Evolutionary conservation across 2,113 vertebrate species (phyloP), one percentile per base, ranked within the genome.

Genomic region (Scophthalmus maximus): DNA sequence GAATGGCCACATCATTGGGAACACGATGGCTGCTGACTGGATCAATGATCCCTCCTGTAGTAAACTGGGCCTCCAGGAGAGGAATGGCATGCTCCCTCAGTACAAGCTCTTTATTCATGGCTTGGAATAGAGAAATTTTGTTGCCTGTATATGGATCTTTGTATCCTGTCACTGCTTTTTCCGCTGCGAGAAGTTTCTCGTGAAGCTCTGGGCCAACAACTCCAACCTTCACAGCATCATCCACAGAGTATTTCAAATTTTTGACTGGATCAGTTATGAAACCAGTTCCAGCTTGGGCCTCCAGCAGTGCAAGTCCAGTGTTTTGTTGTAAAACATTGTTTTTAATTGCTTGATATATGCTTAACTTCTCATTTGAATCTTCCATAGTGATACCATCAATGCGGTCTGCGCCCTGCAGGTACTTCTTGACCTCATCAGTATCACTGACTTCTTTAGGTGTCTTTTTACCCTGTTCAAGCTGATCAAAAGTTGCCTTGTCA

Each of bases 241-340:
- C 94, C 46, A 98, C 97, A 0, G 95, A 93, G 2, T 96, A 85
- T 47, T 89, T 94, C 75, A 89, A 88, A 56, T 95, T 95, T 30
- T 82, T 94, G 30, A 91, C 72, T 0, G 96, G 96, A 82, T 99
- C 95, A 0, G 95, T 74, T 32, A 98, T 87, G 70, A 95, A 98
- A 5, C 97, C 98, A 0, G 95, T 98, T n/a, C 95, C 96, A 0
- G 97, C 97, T 90, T 99, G 97, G 0, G 97, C 98, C 67, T 98
- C 96, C 1, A 99, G 89, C 4, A 99, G 92, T 0, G 94, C 70
- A 0, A 95, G 80, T 0, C 95, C 97, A 0, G 96, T 98, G 71
- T 94, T 91, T 20, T 93, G 90, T 64, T 93, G 92, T 52, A 99
- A 84, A 69, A 96, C 61, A 57, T 95, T 95, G 7, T 93, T 95